These are phyloP conservation scores for Helicolenus hilgendorfi DNA, from an alignment of 2,797 vertebrate genomes.

Conservation along the genomic window DNA sequence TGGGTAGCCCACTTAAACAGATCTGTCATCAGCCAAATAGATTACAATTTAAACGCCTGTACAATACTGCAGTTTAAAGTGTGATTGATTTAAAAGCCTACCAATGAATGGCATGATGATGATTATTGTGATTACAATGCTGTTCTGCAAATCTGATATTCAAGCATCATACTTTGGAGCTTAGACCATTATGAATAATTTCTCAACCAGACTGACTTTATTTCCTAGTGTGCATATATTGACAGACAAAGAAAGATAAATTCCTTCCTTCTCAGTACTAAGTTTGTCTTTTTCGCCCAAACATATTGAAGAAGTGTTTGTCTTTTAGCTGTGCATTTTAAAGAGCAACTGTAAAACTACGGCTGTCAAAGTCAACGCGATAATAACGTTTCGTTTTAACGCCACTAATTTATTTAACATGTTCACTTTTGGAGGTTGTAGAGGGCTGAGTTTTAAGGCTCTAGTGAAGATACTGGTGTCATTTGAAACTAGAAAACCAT, in stretches of 20 bases:
- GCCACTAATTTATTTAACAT: too few relatives aligned
- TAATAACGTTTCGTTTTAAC: too few relatives aligned
- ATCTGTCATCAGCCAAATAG: not conserved
- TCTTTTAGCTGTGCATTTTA: not conserved
- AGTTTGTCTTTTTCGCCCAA: not conserved
- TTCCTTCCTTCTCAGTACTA: not conserved
- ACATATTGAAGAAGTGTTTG: not conserved
- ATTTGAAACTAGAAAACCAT: too few relatives aligned
- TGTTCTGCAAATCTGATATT: not conserved
- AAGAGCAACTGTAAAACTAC: not conserved
- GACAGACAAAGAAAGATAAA: not conserved
- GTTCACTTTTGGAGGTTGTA: too few relatives aligned
- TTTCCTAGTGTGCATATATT: not conserved
- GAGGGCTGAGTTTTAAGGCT: too few relatives aligned
- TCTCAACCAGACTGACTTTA: not conserved
- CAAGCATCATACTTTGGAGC: not conserved
- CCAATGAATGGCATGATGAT: slow-evolving; percentile 10
- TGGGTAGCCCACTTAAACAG: not conserved
- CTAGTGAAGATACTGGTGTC: too few relatives aligned
- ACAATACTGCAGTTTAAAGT: not conserved
- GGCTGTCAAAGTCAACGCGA: too few relatives aligned
- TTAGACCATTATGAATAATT: not conserved
- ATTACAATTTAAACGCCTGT: slow-evolving; percentile 4
- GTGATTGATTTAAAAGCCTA: slow-evolving; percentile 4
- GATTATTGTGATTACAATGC: slow-evolving; percentile 7